Conservation (phyloP, 2,113 vertebrate genomes). For the Oncorhynchus masou region DNA sequence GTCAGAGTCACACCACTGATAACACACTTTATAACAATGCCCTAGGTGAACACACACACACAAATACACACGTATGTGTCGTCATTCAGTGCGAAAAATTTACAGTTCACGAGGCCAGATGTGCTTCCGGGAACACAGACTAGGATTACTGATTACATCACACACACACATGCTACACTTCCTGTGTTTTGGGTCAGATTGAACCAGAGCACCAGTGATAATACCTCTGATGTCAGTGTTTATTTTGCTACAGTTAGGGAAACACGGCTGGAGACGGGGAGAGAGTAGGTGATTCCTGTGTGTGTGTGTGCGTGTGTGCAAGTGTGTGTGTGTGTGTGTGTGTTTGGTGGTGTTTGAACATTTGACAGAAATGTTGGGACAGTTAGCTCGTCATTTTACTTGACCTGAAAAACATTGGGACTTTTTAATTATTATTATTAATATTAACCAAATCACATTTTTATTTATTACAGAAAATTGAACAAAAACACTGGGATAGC, state of each 20-base stretch:
- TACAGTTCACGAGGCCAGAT: not conserved
- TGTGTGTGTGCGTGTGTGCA: too few relatives aligned
- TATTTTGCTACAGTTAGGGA: too few relatives aligned
- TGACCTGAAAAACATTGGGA: not conserved
- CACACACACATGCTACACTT: not conserved
- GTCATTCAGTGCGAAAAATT: not conserved
- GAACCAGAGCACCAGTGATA: not conserved
- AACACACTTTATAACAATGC: conserved; percentile 16
- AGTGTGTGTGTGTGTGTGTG: too few relatives aligned
- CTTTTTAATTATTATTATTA: too few relatives aligned
- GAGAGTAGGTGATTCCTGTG: not conserved
- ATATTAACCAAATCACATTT: not conserved
- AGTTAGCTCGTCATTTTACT: not conserved
- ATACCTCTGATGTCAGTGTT: too few relatives aligned
- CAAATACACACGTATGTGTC: not conserved
- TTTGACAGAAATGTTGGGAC: not conserved
- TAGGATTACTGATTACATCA: not conserved
- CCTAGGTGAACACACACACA: conserved; percentile 3
- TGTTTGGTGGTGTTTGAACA: not conserved
- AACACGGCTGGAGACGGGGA: not conserved
- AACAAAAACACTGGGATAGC: conserved; percentile 40
- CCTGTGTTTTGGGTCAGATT: not conserved
- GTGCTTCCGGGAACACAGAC: not conserved
- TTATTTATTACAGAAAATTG: conserved; percentile 47
- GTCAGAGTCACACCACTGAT: not conserved